A percentile compares a stretch with the other conserved stretches of the same genome.
Evolutionary conservation across 1,140 invertebrate genomes (phyloP).

Genomic region (Heliothis virescens): DNA sequence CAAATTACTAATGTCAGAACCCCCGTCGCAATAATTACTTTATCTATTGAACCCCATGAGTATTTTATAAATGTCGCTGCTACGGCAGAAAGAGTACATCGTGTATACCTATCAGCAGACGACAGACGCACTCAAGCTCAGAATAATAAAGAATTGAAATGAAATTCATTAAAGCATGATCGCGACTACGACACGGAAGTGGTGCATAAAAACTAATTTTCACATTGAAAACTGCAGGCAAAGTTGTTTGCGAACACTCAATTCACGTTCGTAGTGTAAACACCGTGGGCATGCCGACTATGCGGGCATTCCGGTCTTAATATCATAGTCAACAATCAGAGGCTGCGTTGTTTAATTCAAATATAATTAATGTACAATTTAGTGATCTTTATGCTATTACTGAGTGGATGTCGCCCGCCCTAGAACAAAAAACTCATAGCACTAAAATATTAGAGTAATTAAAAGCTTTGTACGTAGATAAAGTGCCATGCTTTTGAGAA

Average conservation of each 20-base stretch:
- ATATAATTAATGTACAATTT: not conserved
- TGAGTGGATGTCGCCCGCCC: not conserved
- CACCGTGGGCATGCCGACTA: not conserved
- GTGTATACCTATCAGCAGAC: too few relatives aligned
- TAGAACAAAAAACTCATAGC: too few relatives aligned
- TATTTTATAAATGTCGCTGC: too few relatives aligned
- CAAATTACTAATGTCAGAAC: too few relatives aligned
- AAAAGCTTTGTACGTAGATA: too few relatives aligned
- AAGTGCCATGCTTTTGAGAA: too few relatives aligned
- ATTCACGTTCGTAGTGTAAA: constrained; percentile 11
- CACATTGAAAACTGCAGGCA: constrained; percentile 37
- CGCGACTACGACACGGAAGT: not conserved
- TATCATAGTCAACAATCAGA: constrained; percentile 32
- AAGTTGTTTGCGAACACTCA: constrained; percentile 35
- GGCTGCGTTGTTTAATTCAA: constrained; percentile 25
- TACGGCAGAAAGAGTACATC: too few relatives aligned
- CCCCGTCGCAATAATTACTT: too few relatives aligned
- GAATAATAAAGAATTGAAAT: not conserved
- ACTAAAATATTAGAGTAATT: too few relatives aligned
- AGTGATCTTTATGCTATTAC: not conserved
- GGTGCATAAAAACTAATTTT: constrained; percentile 30
- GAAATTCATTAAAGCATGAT: not conserved
- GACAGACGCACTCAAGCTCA: not conserved
- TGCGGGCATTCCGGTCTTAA: constrained; percentile 20
- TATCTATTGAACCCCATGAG: too few relatives aligned